Percentiles rank a stretch among this genome's conserved stretches.
Conservation (phyloP, 2,797 vertebrate genomes). For the Schizopygopsis pylzovi region DNA sequence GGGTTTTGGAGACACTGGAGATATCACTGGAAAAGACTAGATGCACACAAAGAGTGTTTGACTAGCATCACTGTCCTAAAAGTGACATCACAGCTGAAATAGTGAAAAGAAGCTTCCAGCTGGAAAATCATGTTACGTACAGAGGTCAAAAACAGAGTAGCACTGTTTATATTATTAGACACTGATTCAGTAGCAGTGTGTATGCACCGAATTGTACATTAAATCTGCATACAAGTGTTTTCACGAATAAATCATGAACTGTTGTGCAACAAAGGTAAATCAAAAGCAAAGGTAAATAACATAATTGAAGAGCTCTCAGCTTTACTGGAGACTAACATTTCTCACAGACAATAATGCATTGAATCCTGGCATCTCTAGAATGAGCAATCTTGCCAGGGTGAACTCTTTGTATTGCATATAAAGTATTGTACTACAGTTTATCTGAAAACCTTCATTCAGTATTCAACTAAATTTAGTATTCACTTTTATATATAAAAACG, state of each 20-base stretch:
- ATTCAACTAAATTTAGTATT: too few species aligned
- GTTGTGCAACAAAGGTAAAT: not conserved
- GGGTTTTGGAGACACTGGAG: constrained; percentile 3
- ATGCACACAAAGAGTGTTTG: not conserved
- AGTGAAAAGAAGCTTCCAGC: not conserved
- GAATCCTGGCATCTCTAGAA: not conserved
- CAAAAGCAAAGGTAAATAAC: not conserved
- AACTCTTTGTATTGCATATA: too few species aligned
- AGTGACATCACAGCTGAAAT: not conserved
- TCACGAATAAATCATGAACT: not conserved
- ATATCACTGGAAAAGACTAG: constrained; percentile 17
- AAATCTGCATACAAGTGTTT: not conserved
- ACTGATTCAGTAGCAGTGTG: not conserved
- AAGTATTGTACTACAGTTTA: too few species aligned
- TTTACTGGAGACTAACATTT: not conserved
- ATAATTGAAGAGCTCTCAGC: not conserved
- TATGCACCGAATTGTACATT: not conserved
- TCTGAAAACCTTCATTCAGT: too few species aligned
- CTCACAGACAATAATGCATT: not conserved
- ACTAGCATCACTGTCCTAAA: constrained; percentile 7
- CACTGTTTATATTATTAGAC: not conserved
- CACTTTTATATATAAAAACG: too few species aligned
- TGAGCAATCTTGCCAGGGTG: too few species aligned
- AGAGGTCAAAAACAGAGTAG: not conserved
- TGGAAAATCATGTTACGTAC: not conserved